phyloP scores from a whole-genome alignment of 2,888 invertebrate genomes.

The Scotopteryx bipunctaria region DNA sequence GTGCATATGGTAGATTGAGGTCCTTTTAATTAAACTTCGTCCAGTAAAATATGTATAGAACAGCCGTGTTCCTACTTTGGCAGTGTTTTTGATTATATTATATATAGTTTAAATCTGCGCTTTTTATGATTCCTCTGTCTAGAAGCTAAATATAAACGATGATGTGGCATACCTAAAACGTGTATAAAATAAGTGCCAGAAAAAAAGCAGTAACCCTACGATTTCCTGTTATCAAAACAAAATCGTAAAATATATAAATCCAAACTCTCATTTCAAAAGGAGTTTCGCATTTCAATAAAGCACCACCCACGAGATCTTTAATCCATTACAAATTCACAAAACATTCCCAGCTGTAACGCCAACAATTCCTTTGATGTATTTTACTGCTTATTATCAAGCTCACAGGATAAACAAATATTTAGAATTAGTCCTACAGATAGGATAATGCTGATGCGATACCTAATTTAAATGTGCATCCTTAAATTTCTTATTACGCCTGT shows the following conservation, averaged over 20 bases:
- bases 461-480: too few relatives aligned
- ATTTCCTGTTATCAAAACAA: conserved; percentile 34
- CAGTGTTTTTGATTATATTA: too few relatives aligned
- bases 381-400: conserved; percentile 37
- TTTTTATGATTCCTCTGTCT: too few relatives aligned
- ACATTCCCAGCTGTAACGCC: conserved; percentile 42
- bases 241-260: conserved; percentile 32
- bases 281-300: conserved; percentile 36
- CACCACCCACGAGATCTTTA: conserved; percentile 45
- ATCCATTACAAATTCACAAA: conserved; percentile 37
- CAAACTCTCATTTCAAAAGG: conserved; percentile 29
- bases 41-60: too few relatives aligned
- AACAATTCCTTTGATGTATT: conserved; percentile 53
- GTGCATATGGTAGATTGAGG: too few relatives aligned
- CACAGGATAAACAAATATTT: conserved; percentile 18
- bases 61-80: too few relatives aligned
- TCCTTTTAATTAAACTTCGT: too few relatives aligned
- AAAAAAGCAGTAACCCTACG: conserved; percentile 19
- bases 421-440: too few relatives aligned
- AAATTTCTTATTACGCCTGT: too few relatives aligned
- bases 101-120: too few relatives aligned
- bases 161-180: not conserved
- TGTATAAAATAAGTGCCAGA: too few relatives aligned
- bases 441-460: too few relatives aligned
- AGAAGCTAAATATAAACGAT: not conserved